Conservation (phyloP, 2,113 vertebrate genomes). For the Myxocyprinus asiaticus region DNA sequence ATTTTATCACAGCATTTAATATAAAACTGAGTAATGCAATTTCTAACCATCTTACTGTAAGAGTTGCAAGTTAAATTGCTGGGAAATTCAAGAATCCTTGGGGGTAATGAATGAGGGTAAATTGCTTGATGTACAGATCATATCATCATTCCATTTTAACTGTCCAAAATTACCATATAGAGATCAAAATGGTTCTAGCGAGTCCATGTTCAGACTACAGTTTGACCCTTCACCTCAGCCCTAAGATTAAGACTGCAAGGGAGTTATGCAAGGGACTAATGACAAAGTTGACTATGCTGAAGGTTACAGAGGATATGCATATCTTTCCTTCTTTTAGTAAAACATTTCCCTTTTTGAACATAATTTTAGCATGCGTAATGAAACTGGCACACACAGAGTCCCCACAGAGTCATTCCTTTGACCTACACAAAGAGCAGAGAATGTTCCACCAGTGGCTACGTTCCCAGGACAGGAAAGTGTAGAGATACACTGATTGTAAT, state of each 20-base stretch:
- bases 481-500: constrained; percentile 62
- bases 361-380: constrained; percentile 53
- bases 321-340: constrained; percentile 56
- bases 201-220: not conserved
- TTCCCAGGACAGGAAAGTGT: constrained; percentile 70
- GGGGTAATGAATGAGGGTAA: too few species aligned
- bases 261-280: not conserved
- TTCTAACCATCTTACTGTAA: not conserved
- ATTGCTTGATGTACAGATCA: too few species aligned
- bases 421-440: constrained; percentile 52
- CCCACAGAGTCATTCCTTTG: constrained; percentile 56
- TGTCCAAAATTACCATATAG: too few species aligned
- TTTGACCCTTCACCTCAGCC: not conserved
- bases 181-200: too few species aligned
- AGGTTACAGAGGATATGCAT: constrained; percentile 59
- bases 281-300: constrained; percentile 6
- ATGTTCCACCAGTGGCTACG: constrained; percentile 51
- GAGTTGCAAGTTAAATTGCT: not conserved
- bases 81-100: too few species aligned
- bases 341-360: constrained; percentile 68
- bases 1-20: not conserved
- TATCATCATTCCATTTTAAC: too few species aligned
- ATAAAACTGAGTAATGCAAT: not conserved
- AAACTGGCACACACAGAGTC: constrained; percentile 37
- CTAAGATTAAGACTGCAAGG: not conserved